These are phyloP conservation scores for Ondatra zibethicus DNA, from an alignment of 2,113 vertebrate genomes.

Conservation along the genomic window DNA sequence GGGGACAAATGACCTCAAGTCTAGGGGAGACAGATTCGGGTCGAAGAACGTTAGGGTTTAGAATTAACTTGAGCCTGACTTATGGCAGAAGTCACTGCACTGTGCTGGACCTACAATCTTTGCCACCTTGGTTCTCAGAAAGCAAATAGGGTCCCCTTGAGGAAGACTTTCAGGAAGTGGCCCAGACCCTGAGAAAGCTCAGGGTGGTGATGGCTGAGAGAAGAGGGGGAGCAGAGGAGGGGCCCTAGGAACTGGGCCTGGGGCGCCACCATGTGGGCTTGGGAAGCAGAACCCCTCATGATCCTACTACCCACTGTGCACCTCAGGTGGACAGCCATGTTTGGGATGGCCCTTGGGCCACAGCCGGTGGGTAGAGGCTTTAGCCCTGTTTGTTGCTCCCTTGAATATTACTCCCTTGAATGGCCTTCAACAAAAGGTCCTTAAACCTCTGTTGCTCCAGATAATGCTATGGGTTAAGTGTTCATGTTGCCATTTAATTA, in stretches of 20 bases:
- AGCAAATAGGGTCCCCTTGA: neutral
- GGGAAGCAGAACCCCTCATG: too few relatives aligned
- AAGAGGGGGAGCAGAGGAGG: neutral
- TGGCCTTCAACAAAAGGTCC: neutral
- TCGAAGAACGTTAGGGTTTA: neutral
- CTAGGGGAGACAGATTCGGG: neutral
- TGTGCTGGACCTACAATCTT: neutral
- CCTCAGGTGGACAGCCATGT: too few relatives aligned
- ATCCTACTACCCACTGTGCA: too few relatives aligned
- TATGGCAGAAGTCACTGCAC: neutral
- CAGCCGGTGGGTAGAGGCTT: neutral
- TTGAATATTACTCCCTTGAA: neutral
- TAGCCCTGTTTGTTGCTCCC: neutral
- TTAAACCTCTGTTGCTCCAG: neutral
- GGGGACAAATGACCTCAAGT: neutral
- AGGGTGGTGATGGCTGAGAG: neutral
- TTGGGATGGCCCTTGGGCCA: neutral
- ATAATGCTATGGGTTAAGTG: neutral
- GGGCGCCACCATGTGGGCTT: neutral
- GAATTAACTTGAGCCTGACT: conserved; percentile 9
- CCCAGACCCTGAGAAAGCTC: neutral
- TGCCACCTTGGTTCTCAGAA: neutral
- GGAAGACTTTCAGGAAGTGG: neutral
- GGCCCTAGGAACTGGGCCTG: neutral
- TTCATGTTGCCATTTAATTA: neutral